phyloP scores from a whole-genome alignment of 2,113 vertebrate genomes.

The Phylloscopus trochiloides region DNA sequence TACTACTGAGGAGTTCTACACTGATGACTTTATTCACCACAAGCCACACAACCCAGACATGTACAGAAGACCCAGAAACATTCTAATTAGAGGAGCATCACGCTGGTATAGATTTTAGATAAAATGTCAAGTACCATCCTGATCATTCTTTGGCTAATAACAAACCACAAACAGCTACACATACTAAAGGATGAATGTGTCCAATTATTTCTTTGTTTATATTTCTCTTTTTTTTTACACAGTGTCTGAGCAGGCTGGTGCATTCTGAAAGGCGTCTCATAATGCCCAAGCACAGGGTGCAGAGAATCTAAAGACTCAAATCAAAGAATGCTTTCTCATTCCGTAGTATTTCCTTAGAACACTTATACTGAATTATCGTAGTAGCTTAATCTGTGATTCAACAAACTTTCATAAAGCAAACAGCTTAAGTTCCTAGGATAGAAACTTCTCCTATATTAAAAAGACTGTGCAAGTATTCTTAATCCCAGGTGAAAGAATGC shows the following conservation, averaged over 20 bases:
- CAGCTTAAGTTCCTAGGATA: not conserved
- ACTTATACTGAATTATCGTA: not conserved
- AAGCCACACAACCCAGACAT: fast-evolving
- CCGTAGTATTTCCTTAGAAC: not conserved
- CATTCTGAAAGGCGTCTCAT: not conserved
- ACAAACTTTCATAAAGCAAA: not conserved
- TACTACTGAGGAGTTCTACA: not conserved
- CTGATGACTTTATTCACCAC: not conserved
- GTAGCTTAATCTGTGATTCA: not conserved
- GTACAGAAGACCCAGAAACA: not conserved
- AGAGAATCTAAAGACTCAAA: not conserved
- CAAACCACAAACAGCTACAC: not conserved
- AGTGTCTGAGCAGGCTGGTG: not conserved
- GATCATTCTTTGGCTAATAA: not conserved
- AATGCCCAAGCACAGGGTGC: fast-evolving
- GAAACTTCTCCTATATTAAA: not conserved
- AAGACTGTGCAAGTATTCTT: not conserved
- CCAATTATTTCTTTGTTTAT: not conserved
- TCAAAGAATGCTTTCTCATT: not conserved
- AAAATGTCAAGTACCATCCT: not conserved
- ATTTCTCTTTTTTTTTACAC: not conserved
- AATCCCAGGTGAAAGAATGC: not conserved
- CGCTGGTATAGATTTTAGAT: not conserved
- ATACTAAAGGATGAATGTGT: not conserved
- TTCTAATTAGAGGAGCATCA: not conserved